A percentile compares a stretch with the other conserved stretches of the same genome.
Conservation (phyloP, 2,888 invertebrate genomes). For the Leptinotarsa rubiginosa region DNA sequence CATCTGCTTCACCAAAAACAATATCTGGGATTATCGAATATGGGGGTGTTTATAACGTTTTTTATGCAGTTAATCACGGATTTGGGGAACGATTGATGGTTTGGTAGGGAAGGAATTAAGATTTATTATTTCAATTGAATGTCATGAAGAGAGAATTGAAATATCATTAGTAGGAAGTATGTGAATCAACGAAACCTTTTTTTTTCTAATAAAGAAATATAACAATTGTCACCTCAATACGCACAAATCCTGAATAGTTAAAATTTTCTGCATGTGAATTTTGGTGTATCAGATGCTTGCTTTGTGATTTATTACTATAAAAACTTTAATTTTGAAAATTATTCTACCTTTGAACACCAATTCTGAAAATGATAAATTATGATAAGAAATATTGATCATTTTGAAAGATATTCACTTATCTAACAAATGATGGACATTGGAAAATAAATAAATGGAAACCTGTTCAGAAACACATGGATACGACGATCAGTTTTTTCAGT, state of each 20-base stretch:
- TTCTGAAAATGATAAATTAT: too few species aligned
- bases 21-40: constrained; percentile 56
- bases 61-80: constrained; percentile 46
- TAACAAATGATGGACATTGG: too few species aligned
- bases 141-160: background rate
- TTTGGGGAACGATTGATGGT: constrained; percentile 34
- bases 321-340: background rate
- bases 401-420: too few species aligned
- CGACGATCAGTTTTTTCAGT: too few species aligned
- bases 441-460: too few species aligned
- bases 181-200: background rate
- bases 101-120: constrained; percentile 29
- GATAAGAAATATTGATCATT: too few species aligned
- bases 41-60: constrained; percentile 52
- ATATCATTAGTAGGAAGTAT: background rate
- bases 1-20: constrained; percentile 59
- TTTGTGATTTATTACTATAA: background rate
- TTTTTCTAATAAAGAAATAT: constrained; percentile 9
- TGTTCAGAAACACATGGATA: too few species aligned
- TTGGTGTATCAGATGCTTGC: too few species aligned
- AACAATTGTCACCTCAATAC: background rate
- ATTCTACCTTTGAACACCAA: too few species aligned
- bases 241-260: too few species aligned
- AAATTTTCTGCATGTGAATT: too few species aligned
- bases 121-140: constrained; percentile 36